These are phyloP conservation scores for Coptotermes formosanus DNA, from an alignment of 1,140 invertebrate genomes.

Conservation along the genomic window DNA sequence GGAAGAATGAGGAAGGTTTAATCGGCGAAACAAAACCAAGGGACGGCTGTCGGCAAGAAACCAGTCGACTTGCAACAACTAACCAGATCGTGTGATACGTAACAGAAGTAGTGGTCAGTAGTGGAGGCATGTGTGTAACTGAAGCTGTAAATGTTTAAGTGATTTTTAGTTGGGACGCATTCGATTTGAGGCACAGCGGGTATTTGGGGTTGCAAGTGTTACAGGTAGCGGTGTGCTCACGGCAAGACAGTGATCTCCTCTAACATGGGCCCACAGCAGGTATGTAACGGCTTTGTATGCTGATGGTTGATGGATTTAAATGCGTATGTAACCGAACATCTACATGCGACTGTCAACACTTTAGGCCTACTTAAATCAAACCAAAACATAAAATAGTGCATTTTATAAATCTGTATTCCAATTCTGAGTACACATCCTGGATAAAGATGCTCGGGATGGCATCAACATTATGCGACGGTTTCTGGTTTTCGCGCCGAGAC, in stretches of 20 bases:
- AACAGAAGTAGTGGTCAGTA: not conserved
- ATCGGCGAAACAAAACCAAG: not conserved
- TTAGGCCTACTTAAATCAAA: too few species aligned
- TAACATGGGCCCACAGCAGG: not conserved
- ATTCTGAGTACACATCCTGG: too few species aligned
- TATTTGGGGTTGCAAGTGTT: not conserved
- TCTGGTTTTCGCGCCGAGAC: too few species aligned
- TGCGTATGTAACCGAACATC: too few species aligned
- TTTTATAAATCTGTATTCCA: too few species aligned
- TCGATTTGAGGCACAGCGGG: not conserved
- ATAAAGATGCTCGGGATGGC: too few species aligned
- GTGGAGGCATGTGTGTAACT: not conserved
- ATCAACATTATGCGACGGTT: too few species aligned
- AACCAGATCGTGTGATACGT: not conserved
- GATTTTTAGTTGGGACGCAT: not conserved
- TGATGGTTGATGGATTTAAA: too few species aligned
- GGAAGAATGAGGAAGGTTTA: not conserved
- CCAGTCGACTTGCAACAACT: not conserved
- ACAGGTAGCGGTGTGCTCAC: not conserved
- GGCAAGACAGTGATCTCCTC: not conserved
- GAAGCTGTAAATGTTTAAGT: not conserved
- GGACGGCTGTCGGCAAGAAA: not conserved
- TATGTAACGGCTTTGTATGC: not conserved
- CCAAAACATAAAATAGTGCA: too few species aligned
- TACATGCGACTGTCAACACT: too few species aligned